Conservation (phyloP, 1,140 invertebrate genomes). For the Saccostrea echinata region DNA sequence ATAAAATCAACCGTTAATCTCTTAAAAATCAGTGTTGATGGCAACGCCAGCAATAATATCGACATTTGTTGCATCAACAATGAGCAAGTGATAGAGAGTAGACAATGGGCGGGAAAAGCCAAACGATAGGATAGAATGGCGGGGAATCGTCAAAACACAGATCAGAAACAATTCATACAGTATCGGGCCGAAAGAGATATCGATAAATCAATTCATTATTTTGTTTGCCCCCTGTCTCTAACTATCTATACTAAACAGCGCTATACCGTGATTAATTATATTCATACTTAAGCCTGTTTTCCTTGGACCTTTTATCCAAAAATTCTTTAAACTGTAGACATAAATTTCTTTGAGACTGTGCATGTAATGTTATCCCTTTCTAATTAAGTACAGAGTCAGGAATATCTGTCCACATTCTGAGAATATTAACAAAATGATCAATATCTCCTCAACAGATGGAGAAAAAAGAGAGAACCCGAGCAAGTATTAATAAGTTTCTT, state of each 20-base stretch:
- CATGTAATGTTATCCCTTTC: not conserved
- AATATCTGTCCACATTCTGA: not conserved
- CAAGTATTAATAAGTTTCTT: not conserved
- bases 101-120: not conserved
- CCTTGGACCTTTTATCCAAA: not conserved
- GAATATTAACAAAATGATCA: not conserved
- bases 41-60: not conserved
- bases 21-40: not conserved
- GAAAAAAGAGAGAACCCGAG: not conserved
- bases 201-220: conserved; percentile 34
- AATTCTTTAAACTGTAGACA: not conserved
- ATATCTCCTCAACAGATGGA: not conserved
- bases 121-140: conserved; percentile 8
- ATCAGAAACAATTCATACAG: not conserved
- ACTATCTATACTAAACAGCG: not conserved
- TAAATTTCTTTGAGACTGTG: not conserved
- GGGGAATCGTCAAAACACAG: not conserved
- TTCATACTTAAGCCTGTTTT: not conserved
- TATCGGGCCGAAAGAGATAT: not conserved
- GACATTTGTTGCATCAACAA: not conserved
- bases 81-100: not conserved
- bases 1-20: not conserved
- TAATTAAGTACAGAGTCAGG: not conserved
- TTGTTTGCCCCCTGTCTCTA: conserved; percentile 15
- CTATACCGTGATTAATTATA: conserved; percentile 16